phyloP scores from a whole-genome alignment of 1,140 invertebrate species.

The Temnothorax nylanderi region DNA sequence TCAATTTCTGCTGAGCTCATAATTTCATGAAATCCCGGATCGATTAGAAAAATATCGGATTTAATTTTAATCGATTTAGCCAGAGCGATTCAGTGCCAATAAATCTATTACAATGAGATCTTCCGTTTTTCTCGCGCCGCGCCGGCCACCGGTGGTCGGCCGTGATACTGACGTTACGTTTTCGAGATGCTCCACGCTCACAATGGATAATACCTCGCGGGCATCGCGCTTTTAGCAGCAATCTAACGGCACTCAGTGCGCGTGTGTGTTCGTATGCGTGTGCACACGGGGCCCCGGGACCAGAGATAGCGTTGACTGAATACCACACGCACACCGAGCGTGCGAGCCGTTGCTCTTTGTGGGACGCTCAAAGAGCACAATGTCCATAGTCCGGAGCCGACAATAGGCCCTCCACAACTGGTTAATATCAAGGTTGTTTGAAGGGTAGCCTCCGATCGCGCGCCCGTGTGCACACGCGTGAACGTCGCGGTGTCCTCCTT shows the following conservation, averaged over 20 bases:
- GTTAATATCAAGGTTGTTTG: slow-evolving; percentile 81
- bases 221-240: slow-evolving; percentile 72
- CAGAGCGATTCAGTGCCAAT: not conserved
- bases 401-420: slow-evolving; percentile 77
- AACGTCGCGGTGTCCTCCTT: slow-evolving; percentile 53
- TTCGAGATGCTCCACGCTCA: slow-evolving; percentile 60
- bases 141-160: not conserved
- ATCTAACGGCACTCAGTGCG: slow-evolving; percentile 72
- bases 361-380: slow-evolving; percentile 78
- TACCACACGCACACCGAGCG: slow-evolving; percentile 73
- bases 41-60: not conserved
- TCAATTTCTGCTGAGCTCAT: not conserved
- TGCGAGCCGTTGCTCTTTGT: slow-evolving; percentile 75
- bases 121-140: not conserved
- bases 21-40: not conserved
- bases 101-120: slow-evolving; percentile 22
- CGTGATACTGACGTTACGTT: slow-evolving; percentile 63
- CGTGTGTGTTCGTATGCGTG: slow-evolving; percentile 36
- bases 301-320: slow-evolving; percentile 72
- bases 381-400: slow-evolving; percentile 75
- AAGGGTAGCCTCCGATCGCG: slow-evolving; percentile 71
- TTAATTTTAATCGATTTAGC: slow-evolving; percentile 2
- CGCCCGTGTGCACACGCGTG: slow-evolving; percentile 19
- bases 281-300: slow-evolving; percentile 1
- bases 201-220: slow-evolving; percentile 71